A percentile compares a stretch with the other conserved stretches of the same genome.
Conservation (phyloP, 2,113 vertebrate species). For the Monarcha castaneiventris region DNA sequence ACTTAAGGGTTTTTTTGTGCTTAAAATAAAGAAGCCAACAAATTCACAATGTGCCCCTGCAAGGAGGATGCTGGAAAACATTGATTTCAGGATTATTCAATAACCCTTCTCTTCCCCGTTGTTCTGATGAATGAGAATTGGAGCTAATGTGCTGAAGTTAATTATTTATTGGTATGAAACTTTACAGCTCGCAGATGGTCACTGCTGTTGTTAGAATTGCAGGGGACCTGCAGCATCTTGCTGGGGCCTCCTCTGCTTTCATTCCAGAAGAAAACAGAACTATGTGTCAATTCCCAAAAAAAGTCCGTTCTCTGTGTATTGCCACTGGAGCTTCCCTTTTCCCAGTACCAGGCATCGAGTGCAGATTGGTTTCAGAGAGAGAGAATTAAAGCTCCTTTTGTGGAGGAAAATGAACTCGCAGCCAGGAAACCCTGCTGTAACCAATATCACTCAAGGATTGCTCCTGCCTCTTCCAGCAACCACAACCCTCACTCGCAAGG, state of each 20-base stretch:
- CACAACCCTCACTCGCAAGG: background rate
- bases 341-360: background rate
- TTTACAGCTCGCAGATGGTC: background rate
- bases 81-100: background rate
- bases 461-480: background rate
- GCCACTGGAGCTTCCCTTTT: background rate
- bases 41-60: background rate
- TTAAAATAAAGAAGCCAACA: background rate
- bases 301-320: background rate
- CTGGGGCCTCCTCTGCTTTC: background rate
- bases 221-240: background rate
- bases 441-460: background rate
- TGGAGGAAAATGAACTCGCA: background rate
- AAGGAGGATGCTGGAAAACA: background rate
- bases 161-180: background rate
- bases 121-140: background rate
- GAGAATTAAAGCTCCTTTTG: background rate
- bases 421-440: background rate
- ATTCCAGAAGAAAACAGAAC: background rate
- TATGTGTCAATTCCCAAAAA: background rate
- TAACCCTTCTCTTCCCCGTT: background rate
- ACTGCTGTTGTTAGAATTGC: background rate
- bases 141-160: background rate
- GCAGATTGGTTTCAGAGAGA: background rate
- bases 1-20: rapidly evolving